Evolutionary conservation across 2,797 vertebrate species (phyloP).

Genomic region (Epinephelus malabaricus): DNA sequence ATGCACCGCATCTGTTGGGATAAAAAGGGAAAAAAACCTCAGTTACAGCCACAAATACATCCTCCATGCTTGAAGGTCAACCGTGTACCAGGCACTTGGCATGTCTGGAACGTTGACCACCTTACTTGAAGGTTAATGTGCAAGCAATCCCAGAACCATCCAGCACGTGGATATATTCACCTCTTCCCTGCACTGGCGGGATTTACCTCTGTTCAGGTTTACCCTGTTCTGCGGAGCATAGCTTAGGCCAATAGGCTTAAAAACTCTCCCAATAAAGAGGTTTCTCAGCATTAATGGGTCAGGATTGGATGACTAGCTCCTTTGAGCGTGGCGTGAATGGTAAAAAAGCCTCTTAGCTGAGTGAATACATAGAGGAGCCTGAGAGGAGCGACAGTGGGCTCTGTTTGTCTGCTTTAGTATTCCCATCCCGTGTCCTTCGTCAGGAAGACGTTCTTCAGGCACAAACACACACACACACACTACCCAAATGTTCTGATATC

Average conservation of each 20-base stretch:
- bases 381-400: conserved; percentile 79
- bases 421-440: conserved; percentile 78
- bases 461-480: conserved; percentile 47
- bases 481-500: conserved; percentile 71
- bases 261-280: conserved; percentile 83
- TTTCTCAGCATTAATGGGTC: conserved; percentile 85
- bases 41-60: conserved; percentile 49
- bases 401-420: conserved; percentile 85
- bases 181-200: conserved; percentile 64
- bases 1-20: conserved; percentile 6
- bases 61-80: conserved; percentile 65
- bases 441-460: conserved; percentile 78
- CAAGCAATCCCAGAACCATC: conserved; percentile 61
- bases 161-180: conserved; percentile 71
- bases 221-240: conserved; percentile 77
- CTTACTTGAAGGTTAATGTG: conserved; percentile 76
- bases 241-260: conserved; percentile 85
- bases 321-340: conserved; percentile 85
- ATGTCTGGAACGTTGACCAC: conserved; percentile 57
- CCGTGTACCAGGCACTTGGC: conserved; percentile 49
- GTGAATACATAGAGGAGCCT: conserved; percentile 85
- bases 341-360: conserved; percentile 83
- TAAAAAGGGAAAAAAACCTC: not conserved
- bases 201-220: conserved; percentile 83
- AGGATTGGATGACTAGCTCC: conserved; percentile 84